Base-by-base conservation (phyloP, 2,113 vertebrate genomes). In the Vireo altiloquus region DNA sequence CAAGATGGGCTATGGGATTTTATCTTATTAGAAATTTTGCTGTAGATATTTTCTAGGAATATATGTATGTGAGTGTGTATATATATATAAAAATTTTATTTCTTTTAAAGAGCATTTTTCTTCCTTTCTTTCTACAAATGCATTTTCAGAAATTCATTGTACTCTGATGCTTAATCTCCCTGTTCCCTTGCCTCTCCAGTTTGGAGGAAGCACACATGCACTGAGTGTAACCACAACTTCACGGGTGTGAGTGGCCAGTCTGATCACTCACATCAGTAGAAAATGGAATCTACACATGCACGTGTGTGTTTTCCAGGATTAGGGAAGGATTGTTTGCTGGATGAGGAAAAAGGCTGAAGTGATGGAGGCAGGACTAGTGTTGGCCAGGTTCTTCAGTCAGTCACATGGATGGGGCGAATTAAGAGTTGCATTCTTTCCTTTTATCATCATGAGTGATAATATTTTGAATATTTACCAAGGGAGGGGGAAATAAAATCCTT, bases 161-260 rank as follows among this genome's bases (percentile, higher is more conserved):
- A 12, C 18, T 61, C 22, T 28, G 25, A 10, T 59, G 33, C 33
- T 60, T 83, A 10, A 11, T 50, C 56, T 59, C 69, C 46, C 28
- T 42, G 7, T 47, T 66, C 44, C 33, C 21, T 66, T 84, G 22
- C 20, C 37, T 49, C 74, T 61, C 10, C 19, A 33, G 5, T 90
- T 63, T 0, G 8, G 46, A 57, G 53, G 53, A 70, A 64, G 54
- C 16, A 19, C 1, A 3, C 35, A 11, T 2, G 1, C 23, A 1
- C 42, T 70, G 64, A 40, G 9, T 54, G 4, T 49, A 50, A 8
- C 16, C 28, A 9, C 50, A 50, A 15, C 46, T 69, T 76, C 39
- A 8, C 15, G 52, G 50, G 27, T 90, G 21, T 37, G 50, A 82
- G 27, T n/a, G 78, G 50, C 35, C 75, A 33, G 0, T 47, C 21